Percentiles rank a stretch among this genome's conserved stretches.
Evolutionary conservation across 1,140 invertebrate species (phyloP).

Genomic region (Pachyrhynchus sulphureomaculatus): DNA sequence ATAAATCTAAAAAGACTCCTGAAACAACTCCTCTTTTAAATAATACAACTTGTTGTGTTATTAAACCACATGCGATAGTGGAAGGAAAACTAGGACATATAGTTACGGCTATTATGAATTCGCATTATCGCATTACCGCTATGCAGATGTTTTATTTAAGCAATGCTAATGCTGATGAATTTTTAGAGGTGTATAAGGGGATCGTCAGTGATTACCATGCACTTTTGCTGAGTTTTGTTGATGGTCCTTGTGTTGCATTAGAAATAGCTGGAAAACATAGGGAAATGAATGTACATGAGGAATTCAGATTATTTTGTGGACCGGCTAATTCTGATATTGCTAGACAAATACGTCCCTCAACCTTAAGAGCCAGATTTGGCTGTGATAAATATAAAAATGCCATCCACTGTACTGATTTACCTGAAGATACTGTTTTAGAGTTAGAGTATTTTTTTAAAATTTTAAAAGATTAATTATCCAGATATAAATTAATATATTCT

Average conservation of each 20-base stretch:
- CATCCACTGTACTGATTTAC: constrained; percentile 89
- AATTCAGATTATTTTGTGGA: constrained; percentile 84
- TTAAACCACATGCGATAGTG: constrained; percentile 88
- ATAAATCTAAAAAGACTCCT: constrained; percentile 52
- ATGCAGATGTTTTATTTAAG: constrained; percentile 79
- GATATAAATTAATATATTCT: background rate
- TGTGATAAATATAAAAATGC: constrained; percentile 82
- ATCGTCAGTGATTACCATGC: constrained; percentile 79
- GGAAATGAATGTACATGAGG: constrained; percentile 61
- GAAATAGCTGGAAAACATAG: constrained; percentile 72
- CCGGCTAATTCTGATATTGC: constrained; percentile 88
- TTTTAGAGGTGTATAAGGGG: constrained; percentile 93
- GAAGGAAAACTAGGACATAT: constrained; percentile 72
- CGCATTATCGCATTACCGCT: constrained; percentile 75
- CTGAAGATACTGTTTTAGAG: constrained; percentile 83
- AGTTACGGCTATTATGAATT: constrained; percentile 70
- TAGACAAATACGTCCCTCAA: constrained; percentile 76
- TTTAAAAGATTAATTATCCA: constrained; percentile 22
- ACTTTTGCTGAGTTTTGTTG: constrained; percentile 47
- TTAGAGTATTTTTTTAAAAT: constrained; percentile 81
- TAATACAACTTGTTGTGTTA: constrained; percentile 80
- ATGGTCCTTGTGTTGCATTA: constrained; percentile 82
- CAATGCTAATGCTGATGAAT: constrained; percentile 81
- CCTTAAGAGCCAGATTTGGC: constrained; percentile 83
- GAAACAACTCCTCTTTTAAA: constrained; percentile 60